phyloP scores from a whole-genome alignment of 1,140 invertebrate genomes.

The Oreohelix idahoensis region DNA sequence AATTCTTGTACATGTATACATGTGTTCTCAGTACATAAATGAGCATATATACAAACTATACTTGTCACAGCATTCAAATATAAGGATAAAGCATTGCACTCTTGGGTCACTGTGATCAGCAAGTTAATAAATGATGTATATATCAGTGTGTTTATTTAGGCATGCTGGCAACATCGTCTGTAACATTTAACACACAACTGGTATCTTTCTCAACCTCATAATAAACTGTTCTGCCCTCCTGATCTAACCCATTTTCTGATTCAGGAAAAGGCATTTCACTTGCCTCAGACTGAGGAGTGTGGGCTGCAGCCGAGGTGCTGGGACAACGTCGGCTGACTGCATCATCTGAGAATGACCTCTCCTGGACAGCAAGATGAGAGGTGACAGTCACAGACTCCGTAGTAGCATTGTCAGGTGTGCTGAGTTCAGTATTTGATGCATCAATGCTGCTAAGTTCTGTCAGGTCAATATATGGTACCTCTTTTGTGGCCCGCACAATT shows the following conservation, averaged over 20 bases:
- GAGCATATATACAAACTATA: neutral
- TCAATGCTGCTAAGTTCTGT: slow-evolving; percentile 53
- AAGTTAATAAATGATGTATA: neutral
- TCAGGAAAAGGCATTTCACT: slow-evolving; percentile 16
- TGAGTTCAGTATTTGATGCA: slow-evolving; percentile 50
- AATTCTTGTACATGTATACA: neutral
- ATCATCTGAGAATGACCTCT: slow-evolving; percentile 60
- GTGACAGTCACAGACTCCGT: slow-evolving; percentile 46
- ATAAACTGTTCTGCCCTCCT: slow-evolving; percentile 47
- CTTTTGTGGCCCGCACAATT: slow-evolving; percentile 57
- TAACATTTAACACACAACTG: slow-evolving; percentile 53
- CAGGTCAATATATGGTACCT: slow-evolving; percentile 56
- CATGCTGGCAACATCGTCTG: slow-evolving; percentile 31
- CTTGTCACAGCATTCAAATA: neutral
- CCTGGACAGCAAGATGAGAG: slow-evolving; percentile 59
- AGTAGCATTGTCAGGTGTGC: slow-evolving; percentile 56
- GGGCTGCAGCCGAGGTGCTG: neutral
- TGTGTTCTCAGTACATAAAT: neutral
- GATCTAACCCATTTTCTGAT: neutral
- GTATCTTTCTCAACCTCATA: slow-evolving; percentile 56
- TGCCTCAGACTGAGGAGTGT: slow-evolving; percentile 33
- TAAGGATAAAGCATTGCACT: slow-evolving; percentile 2
- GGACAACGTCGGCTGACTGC: slow-evolving; percentile 22
- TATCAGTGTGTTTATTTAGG: neutral
- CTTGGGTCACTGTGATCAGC: neutral